Evolutionary conservation across 2,113 vertebrate species (phyloP).

Genomic region (Peucedramus taeniatus): DNA sequence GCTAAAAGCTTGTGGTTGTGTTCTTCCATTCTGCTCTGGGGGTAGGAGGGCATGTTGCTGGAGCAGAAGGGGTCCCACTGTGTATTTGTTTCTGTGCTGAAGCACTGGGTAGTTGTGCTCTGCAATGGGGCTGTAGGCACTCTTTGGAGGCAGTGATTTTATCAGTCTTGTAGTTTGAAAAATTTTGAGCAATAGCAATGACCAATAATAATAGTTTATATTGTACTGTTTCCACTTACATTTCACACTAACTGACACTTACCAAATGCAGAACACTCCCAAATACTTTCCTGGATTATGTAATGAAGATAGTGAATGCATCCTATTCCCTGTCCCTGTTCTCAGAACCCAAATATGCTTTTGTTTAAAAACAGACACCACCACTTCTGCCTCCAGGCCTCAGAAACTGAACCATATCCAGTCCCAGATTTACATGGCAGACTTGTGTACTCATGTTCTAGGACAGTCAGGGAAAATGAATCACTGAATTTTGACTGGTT

Average conservation of each 20-base stretch:
- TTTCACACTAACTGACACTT: constrained; percentile 10
- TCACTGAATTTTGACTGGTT: neutral
- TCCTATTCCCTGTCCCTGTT: constrained; percentile 32
- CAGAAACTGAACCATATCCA: constrained; percentile 24
- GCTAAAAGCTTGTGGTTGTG: neutral
- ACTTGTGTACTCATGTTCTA: neutral
- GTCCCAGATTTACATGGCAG: constrained; percentile 18
- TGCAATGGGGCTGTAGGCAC: neutral
- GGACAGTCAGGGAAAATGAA: constrained; percentile 29
- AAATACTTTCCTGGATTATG: constrained; percentile 51
- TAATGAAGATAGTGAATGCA: constrained; percentile 29
- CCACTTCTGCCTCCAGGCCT: constrained; percentile 26
- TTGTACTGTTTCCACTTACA: constrained; percentile 13
- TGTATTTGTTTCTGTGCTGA: neutral
- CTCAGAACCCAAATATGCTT: constrained; percentile 59
- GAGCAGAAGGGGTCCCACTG: neutral
- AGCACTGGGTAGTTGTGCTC: accelerated
- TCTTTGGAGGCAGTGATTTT: neutral
- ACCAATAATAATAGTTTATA: neutral
- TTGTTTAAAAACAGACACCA: constrained; percentile 23
- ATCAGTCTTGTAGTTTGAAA: neutral
- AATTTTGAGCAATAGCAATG: neutral
- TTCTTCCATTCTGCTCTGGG: neutral
- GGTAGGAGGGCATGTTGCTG: neutral
- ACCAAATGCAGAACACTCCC: constrained; percentile 49